Conservation (phyloP, 2,113 vertebrate species). For the Peromyscus californicus region DNA sequence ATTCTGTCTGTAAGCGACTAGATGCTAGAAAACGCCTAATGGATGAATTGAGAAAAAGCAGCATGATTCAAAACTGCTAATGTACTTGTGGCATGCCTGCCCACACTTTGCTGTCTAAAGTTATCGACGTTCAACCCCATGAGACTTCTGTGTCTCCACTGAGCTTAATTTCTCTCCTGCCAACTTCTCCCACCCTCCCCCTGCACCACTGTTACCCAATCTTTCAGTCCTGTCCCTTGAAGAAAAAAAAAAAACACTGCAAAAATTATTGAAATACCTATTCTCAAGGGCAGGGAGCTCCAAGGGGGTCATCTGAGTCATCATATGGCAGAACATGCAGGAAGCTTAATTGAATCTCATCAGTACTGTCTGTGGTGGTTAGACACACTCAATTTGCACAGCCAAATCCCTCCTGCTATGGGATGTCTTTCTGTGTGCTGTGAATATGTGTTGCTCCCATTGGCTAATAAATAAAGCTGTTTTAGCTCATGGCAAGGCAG, state of each 20-base stretch:
- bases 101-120: rapidly evolving
- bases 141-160: rapidly evolving
- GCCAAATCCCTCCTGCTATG: conserved; percentile 68
- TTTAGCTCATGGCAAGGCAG: no score
- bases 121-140: rapidly evolving
- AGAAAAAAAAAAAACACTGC: not conserved
- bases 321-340: not conserved
- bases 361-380: conserved; percentile 56
- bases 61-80: not conserved
- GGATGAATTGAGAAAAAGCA: not conserved
- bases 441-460: no score
- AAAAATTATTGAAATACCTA: not conserved
- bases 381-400: conserved; percentile 64
- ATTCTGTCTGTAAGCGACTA: not conserved
- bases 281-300: not conserved
- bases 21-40: not conserved
- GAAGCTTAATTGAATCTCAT: conserved; percentile 73
- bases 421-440: no score
- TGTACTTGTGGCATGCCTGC: rapidly evolving
- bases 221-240: not conserved
- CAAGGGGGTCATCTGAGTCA: rapidly evolving
- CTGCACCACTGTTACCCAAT: not conserved
- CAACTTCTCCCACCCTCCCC: not conserved
- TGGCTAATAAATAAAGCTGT: no score
- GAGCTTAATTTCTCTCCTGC: rapidly evolving